Base-by-base conservation (phyloP, 1,140 invertebrate species). In the Formica exsecta region DNA sequence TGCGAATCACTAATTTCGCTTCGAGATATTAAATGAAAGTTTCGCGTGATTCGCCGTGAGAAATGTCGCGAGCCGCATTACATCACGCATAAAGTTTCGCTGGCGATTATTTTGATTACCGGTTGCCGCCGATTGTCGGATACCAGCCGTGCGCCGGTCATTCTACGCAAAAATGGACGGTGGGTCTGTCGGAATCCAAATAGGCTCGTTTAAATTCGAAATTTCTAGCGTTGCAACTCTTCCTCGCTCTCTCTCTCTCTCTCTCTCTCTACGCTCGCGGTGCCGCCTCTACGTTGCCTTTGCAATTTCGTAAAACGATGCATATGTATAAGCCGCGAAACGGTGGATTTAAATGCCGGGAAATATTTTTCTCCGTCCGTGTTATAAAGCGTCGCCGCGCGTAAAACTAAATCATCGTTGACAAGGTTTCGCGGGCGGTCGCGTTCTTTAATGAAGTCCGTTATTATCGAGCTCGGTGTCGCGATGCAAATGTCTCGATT, bases 161-260 rank as follows among this genome's bases (percentile, higher is more conserved):
- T 80, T 80, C 76, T 70, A 44, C n/a, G 9, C 54, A 83, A 83
- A 81, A 83, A 83, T 83, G 68, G 54, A 83, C 61, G 68, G 64
- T n/a, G 79, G 5, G 68, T 38, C 38, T 32, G 79, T 22, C 44
- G 68, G 79, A 83, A 83, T 83, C 79, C 79, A 83, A 83, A 83
- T 83, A 83, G 79, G 79, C 79, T 83, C 79, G 79, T 83, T 83
- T 83, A 83, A 83, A 79, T 83, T 83, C 79, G 79, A 83, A 83
- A 83, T 75, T 77, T 85, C 83, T 85, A 64, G 44, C 36, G 38
- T 19, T 51, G 64, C 48, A 19, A 51, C 48, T 51, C 48, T 51
- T 6, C 48, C 44, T 48, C 29, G 29, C 6, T 41, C 68, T 19
- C 16, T 16, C 32, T 54, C 16, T 16, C 32, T 54, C 16, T 16